Conservation (phyloP, 1,140 invertebrate species). For the Dinoponera quadriceps region DNA sequence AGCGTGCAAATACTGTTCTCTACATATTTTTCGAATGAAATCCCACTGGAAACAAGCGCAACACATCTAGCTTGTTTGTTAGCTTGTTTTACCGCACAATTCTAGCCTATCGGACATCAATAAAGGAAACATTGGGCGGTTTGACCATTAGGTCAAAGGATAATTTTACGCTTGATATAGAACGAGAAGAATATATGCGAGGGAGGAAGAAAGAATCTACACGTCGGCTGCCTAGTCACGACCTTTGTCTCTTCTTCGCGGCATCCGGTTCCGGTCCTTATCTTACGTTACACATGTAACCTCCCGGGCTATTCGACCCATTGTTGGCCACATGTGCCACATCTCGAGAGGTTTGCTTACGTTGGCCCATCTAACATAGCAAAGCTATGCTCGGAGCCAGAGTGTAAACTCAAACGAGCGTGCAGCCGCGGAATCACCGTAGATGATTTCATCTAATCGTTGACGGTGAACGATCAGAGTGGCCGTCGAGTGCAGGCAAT, state of each 20-base stretch:
- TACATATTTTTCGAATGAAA: too few relatives aligned
- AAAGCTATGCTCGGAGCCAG: constrained; percentile 65
- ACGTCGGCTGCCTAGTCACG: background rate
- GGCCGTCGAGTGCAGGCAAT: background rate
- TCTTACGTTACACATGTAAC: constrained; percentile 78
- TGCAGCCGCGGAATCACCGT: constrained; percentile 62
- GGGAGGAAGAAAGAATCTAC: background rate
- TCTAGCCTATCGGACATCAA: too few relatives aligned
- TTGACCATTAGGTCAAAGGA: too few relatives aligned
- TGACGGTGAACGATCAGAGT: constrained; percentile 42
- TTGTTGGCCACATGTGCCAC: constrained; percentile 80
- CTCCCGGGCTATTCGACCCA: constrained; percentile 66
- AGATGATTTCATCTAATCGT: constrained; percentile 67
- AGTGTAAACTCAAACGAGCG: constrained; percentile 67
- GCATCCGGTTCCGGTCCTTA: constrained; percentile 81
- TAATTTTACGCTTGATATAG: constrained; percentile 38
- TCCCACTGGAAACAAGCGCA: too few relatives aligned
- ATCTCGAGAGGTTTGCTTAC: constrained; percentile 76
- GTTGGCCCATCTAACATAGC: constrained; percentile 75
- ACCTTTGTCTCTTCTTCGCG: constrained; percentile 68
- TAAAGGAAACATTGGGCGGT: background rate
- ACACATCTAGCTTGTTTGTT: too few relatives aligned
- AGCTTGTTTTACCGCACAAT: too few relatives aligned
- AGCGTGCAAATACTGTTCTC: too few relatives aligned
- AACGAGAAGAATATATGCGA: background rate